A percentile compares a stretch with the other conserved stretches of the same genome.
These are phyloP conservation scores for Plusia festucae DNA, from an alignment of 2,888 invertebrate species.

Conservation along the genomic window DNA sequence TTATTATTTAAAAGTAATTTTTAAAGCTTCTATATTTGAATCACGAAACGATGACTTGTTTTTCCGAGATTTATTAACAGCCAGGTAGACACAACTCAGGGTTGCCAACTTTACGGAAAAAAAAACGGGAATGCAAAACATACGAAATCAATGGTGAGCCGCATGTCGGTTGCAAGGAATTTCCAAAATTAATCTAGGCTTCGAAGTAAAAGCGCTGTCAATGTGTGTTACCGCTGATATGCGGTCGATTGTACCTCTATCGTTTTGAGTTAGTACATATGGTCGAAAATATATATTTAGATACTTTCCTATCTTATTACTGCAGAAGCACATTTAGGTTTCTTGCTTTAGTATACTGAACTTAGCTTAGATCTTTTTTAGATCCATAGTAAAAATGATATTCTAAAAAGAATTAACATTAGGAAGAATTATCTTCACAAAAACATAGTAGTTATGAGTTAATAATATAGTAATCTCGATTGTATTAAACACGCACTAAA, in stretches of 20 bases:
- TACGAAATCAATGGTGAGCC: not conserved
- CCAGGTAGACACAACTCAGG: not conserved
- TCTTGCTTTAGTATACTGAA: too few species aligned
- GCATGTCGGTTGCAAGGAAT: not conserved
- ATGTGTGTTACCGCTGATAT: not conserved
- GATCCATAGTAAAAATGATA: too few species aligned
- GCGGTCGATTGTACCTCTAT: not conserved
- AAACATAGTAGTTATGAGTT: too few species aligned
- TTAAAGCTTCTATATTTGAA: not conserved
- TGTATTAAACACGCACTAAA: too few species aligned
- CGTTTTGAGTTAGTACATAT: too few species aligned
- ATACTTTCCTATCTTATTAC: too few species aligned
- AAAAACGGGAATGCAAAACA: not conserved
- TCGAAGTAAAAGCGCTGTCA: not conserved
- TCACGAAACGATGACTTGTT: not conserved
- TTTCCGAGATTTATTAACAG: not conserved
- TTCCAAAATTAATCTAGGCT: conserved; percentile 3
- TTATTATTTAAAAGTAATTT: not conserved
- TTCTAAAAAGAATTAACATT: too few species aligned
- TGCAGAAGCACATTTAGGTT: too few species aligned
- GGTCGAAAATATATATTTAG: too few species aligned
- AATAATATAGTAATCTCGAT: too few species aligned
- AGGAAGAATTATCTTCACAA: too few species aligned
- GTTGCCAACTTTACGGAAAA: not conserved
- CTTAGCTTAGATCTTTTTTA: too few species aligned